A percentile compares a stretch with the other conserved stretches of the same genome.
These are phyloP conservation scores for Drosophila falleni DNA, from an alignment of 2,888 invertebrate species.

Conservation along the genomic window DNA sequence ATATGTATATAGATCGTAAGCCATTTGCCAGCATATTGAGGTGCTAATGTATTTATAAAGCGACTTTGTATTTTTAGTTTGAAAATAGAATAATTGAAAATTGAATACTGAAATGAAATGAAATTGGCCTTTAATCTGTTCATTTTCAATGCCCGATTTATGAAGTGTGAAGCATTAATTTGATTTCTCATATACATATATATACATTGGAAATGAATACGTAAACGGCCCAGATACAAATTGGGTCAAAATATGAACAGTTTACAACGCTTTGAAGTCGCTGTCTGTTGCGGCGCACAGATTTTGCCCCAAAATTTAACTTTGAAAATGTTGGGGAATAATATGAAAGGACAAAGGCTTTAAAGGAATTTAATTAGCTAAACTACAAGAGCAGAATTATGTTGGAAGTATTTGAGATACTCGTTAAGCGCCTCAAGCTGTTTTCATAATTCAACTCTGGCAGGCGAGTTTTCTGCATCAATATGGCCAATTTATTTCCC, in stretches of 20 bases:
- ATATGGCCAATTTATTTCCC: conserved; percentile 68
- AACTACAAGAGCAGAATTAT: conserved; percentile 10
- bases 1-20: conserved; percentile 18
- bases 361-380: conserved; percentile 47
- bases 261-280: conserved; percentile 68
- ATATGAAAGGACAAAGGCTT: conserved; percentile 10
- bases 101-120: conserved; percentile 34
- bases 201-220: not conserved
- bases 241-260: conserved; percentile 64
- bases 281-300: not conserved
- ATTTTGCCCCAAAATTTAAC: conserved; percentile 27
- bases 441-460: conserved; percentile 69
- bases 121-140: conserved; percentile 71
- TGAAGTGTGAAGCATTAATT: conserved; percentile 78
- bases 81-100: conserved; percentile 16
- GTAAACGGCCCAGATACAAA: conserved; percentile 48
- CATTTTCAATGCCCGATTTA: conserved; percentile 74
- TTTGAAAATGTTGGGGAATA: conserved; percentile 42
- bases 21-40: conserved; percentile 61
- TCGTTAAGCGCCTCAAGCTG: conserved; percentile 26
- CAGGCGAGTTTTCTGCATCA: conserved; percentile 63
- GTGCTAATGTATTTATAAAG: conserved; percentile 81
- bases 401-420: not conserved
- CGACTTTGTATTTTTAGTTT: conserved; percentile 72
- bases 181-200: conserved; percentile 54